Conservation (phyloP, 2,113 vertebrate genomes). For the Polypterus senegalus region DNA sequence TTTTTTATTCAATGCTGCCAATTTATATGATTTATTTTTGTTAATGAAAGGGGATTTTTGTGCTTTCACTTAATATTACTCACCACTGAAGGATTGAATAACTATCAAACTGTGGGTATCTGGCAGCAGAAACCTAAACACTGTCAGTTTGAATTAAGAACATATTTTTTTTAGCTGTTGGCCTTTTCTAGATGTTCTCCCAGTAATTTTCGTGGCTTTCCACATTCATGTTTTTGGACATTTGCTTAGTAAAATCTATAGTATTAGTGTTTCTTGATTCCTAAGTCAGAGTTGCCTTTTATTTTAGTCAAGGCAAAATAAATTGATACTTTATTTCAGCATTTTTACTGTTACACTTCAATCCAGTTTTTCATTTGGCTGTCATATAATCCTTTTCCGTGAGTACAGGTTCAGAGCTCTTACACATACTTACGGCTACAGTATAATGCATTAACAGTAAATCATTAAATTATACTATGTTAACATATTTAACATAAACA, state of each 20-base stretch:
- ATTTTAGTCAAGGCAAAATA: too few species aligned
- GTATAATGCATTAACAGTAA: too few species aligned
- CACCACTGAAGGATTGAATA: background rate
- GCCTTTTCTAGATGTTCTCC: background rate
- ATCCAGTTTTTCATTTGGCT: too few species aligned
- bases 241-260: background rate
- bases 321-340: too few species aligned
- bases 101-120: background rate
- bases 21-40: background rate
- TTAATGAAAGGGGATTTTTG: background rate
- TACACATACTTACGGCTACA: too few species aligned
- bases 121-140: background rate
- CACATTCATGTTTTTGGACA: conserved; percentile 2
- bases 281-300: too few species aligned
- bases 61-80: background rate
- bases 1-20: background rate
- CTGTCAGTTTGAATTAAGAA: background rate
- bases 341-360: too few species aligned
- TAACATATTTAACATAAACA: too few species aligned
- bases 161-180: background rate
- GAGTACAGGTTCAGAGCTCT: too few species aligned
- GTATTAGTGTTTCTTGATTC: background rate
- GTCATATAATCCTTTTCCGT: too few species aligned
- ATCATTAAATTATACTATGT: too few species aligned
- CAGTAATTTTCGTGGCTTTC: background rate